A percentile compares a stretch with the other conserved stretches of the same genome.
Evolutionary conservation across 2,888 invertebrate genomes (phyloP).

Genomic region (Tenthredo scrophulariae): DNA sequence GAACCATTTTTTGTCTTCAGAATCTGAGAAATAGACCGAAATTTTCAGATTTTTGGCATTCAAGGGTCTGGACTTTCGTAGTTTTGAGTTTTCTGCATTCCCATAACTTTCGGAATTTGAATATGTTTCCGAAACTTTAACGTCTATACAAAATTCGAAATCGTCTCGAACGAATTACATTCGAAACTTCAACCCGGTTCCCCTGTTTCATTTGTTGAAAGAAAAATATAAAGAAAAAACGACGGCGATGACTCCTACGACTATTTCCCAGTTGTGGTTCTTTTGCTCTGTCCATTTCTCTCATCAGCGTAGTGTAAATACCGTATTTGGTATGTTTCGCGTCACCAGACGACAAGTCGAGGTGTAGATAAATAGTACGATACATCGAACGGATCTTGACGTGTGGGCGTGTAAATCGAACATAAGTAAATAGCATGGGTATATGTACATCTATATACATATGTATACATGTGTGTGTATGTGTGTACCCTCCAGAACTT

Average conservation of each 20-base stretch:
- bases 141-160: too few species aligned
- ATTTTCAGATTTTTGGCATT: too few species aligned
- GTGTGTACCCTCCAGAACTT: slow-evolving; percentile 21
- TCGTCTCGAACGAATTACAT: too few species aligned
- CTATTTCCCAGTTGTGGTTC: background rate
- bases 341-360: background rate
- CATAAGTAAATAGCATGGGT: background rate
- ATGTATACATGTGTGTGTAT: background rate
- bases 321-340: background rate
- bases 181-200: too few species aligned
- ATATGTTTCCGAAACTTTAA: too few species aligned
- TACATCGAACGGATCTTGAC: background rate
- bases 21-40: too few species aligned
- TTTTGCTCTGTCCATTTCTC: background rate
- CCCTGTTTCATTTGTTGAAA: background rate
- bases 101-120: too few species aligned
- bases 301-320: background rate
- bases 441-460: background rate
- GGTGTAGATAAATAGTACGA: background rate
- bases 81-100: too few species aligned
- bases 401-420: background rate
- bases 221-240: background rate
- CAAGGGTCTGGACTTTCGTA: too few species aligned
- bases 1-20: too few species aligned
- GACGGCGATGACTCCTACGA: background rate